Evolutionary conservation across 2,113 vertebrate genomes (phyloP).

Genomic region (Psilopsiagon aurifrons): DNA sequence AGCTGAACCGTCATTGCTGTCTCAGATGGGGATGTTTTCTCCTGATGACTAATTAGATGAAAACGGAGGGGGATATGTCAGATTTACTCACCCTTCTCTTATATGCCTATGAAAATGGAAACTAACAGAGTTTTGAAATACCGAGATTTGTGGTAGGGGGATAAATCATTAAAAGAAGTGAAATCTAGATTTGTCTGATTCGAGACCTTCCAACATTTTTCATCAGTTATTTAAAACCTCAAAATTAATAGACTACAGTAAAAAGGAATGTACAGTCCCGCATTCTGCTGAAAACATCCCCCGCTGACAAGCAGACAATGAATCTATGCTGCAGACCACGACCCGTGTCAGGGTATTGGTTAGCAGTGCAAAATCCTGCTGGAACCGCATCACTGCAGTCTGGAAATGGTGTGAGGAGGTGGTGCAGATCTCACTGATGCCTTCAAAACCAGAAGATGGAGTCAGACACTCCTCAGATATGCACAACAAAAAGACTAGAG

Average conservation of each 20-base stretch:
- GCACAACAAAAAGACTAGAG: neutral
- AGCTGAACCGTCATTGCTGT: neutral
- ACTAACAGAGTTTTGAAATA: neutral
- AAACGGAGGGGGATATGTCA: neutral
- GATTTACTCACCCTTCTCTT: neutral
- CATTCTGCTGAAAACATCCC: neutral
- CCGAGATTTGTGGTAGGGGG: neutral
- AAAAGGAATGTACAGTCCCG: rapidly evolving
- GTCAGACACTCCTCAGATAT: neutral
- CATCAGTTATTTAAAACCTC: neutral
- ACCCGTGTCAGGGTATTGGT: neutral
- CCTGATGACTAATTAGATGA: neutral
- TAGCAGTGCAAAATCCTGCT: neutral
- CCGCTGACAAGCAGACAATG: neutral
- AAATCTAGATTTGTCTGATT: neutral
- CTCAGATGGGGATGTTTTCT: neutral
- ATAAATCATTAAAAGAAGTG: neutral
- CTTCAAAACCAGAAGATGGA: neutral
- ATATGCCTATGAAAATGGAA: neutral
- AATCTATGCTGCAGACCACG: neutral
- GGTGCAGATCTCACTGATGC: rapidly evolving
- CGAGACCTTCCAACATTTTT: neutral
- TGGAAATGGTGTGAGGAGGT: neutral
- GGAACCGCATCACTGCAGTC: neutral
- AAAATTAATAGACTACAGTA: neutral